Base-by-base conservation (phyloP, 2,888 invertebrate genomes). In the Leptinotarsa tumamoca region DNA sequence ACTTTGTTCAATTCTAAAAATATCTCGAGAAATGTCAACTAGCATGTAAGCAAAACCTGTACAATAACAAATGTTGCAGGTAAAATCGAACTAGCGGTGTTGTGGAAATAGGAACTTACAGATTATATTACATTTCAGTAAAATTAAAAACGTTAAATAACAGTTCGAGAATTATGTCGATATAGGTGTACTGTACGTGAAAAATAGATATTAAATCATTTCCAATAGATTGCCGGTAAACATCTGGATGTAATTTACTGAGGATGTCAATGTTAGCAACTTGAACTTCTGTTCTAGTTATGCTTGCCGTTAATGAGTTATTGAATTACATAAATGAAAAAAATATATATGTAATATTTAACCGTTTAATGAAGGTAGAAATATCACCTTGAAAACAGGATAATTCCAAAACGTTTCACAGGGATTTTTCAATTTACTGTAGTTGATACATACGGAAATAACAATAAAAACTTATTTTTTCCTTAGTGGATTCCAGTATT, bases 191-290 rank as follows among this genome's bases (percentile, higher is more conserved):
- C 63, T 33, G 63, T 63, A 43, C 17, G 5, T 63, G 27, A n/a
- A 58, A 58, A n/a, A 33, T 43, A 63, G 15, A 63, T n/a, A 43
- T 27, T 63, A 13, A 63, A 14, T 33, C 4, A 27, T 43, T 63
- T 63, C 33, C 43, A 63, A 63, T 63, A 43, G n/a, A 33, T n/a
- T 43, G 15, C 63, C 63, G 63, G 63, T 63, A 43, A 18, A 63
- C 63, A 63, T n/a, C 27, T 63, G 63, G 63, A 15, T 18, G 17
- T 14, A n/a, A 63, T 63, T 63, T 33, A 14, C 27, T 2, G 33
- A 63, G 43, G 63, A 63, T 63, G 43, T 63, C 63, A 63, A 63
- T 63, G 63, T 63, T n/a, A 43, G 17, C 33, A 63, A 43, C 63
- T 63, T 63, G 63, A 63, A 63, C 63, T 63, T 63, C 13, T 63